Evolutionary conservation across 2,113 vertebrate species (phyloP).

Genomic region (Odobenus rosmarus): DNA sequence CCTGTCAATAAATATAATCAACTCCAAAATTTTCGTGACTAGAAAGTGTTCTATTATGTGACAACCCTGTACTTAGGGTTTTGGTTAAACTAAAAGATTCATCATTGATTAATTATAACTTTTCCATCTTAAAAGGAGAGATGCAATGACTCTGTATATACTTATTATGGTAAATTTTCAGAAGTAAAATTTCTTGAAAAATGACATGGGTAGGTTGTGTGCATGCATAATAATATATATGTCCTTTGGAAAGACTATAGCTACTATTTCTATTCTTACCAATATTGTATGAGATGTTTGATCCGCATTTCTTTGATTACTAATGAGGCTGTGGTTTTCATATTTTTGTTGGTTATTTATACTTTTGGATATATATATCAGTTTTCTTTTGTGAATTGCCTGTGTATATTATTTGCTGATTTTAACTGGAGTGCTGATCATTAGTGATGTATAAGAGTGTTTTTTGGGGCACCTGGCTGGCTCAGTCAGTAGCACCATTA

Average conservation of each 20-base stretch:
- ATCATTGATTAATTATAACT: background rate
- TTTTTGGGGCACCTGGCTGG: background rate
- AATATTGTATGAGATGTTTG: background rate
- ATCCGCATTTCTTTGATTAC: background rate
- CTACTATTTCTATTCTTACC: background rate
- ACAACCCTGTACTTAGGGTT: background rate
- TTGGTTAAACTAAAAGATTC: background rate
- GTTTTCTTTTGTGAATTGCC: background rate
- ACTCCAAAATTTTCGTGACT: background rate
- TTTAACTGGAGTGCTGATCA: background rate
- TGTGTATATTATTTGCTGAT: constrained; percentile 13
- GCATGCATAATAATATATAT: background rate
- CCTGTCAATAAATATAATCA: background rate
- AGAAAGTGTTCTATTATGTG: background rate
- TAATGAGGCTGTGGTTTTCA: background rate
- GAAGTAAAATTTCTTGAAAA: background rate
- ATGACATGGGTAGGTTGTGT: background rate
- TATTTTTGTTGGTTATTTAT: constrained; percentile 12
- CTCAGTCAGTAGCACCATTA: background rate
- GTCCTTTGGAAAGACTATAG: background rate
- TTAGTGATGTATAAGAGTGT: background rate
- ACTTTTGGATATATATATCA: background rate
- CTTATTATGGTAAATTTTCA: background rate
- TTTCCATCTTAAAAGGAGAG: background rate
- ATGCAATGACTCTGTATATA: background rate